Evolutionary conservation across 53 echinoderm and acorn worm genomes (phyloP), one percentile per base, ranked within the genome.

Genomic region (Echinometra lucunter): DNA sequence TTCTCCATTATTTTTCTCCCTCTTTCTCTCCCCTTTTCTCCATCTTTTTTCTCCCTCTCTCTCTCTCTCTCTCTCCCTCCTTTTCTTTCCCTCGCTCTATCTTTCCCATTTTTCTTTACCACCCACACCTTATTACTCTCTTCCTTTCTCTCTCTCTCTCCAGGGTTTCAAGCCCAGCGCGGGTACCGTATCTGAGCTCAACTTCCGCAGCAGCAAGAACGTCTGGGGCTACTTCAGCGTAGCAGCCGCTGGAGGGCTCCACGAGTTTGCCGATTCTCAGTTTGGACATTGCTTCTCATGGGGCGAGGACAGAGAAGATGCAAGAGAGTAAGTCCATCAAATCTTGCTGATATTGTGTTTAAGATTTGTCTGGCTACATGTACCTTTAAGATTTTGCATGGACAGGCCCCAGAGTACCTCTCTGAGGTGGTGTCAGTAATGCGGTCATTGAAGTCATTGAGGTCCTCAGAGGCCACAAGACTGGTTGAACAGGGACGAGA

Each of bases 191-290:
- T 97, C 97, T 0, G 98, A 98, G 85, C 89, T 98, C 44, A 98
- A 98, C 93, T 98, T 98, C 96, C 96, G 96, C 53, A 97, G 99
- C 93, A 98, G 94, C 94, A 97, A 98, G 96, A 98, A 98, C 35
- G 98, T 98, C 28, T 98, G 97, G 97, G 99, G 99, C 37, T 98
- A 98, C 94, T 98, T 98, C 96, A 98, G 99, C 47, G 99, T 98
- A 19, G 95, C 97, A 35, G 97, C 98, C 18, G 89, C 96, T 0
- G 98, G 98, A 32, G 98, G 98, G 3, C 96, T 98, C 0, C 99
- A 99, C 72, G 98, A 98, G 95, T 98, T 97, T 96, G 97, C 97
- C 0, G 97, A 98, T 89, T 99, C 99, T 37, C 99, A 98, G 95
- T 99, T 99, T 95, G 99, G 99, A 34, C 99, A 99, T 90, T 99